A percentile compares a stretch with the other conserved stretches of the same genome.
Evolutionary conservation across 92 coral and sea anemone genomes (phyloP).

Genomic region (Umimayanthus kanabou): DNA sequence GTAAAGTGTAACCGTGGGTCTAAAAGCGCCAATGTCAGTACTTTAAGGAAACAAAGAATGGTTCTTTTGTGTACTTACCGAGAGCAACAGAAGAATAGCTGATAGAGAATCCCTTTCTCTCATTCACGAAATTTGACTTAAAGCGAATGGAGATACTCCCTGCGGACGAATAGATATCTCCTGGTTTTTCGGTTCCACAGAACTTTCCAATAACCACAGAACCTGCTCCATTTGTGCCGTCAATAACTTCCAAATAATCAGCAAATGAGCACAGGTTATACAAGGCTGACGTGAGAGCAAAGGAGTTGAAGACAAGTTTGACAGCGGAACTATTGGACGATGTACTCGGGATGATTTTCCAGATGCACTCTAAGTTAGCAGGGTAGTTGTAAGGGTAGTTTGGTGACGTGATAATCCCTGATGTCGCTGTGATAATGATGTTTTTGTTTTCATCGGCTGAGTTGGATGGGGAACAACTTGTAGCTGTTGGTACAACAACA

Average conservation of each 20-base stretch:
- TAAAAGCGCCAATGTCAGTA: too few species aligned
- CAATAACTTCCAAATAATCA: not conserved
- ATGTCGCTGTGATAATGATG: not conserved
- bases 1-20: too few species aligned
- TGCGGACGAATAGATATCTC: not conserved
- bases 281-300: not conserved
- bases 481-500: not conserved
- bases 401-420: slow-evolving; percentile 9
- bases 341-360: not conserved
- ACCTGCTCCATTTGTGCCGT: not conserved
- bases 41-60: too few species aligned
- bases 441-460: not conserved
- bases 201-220: not conserved
- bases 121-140: not conserved
- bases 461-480: not conserved
- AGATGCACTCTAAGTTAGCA: slow-evolving; percentile 4
- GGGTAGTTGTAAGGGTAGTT: not conserved
- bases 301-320: not conserved
- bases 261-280: not conserved
- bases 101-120: not conserved
- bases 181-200: not conserved
- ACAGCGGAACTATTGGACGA: not conserved
- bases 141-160: not conserved
- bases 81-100: not conserved
- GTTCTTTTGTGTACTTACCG: not conserved